A percentile compares a stretch with the other conserved stretches of the same genome.
Conservation (phyloP, 2,113 vertebrate species). For the Phalacrocorax pelagicus region DNA sequence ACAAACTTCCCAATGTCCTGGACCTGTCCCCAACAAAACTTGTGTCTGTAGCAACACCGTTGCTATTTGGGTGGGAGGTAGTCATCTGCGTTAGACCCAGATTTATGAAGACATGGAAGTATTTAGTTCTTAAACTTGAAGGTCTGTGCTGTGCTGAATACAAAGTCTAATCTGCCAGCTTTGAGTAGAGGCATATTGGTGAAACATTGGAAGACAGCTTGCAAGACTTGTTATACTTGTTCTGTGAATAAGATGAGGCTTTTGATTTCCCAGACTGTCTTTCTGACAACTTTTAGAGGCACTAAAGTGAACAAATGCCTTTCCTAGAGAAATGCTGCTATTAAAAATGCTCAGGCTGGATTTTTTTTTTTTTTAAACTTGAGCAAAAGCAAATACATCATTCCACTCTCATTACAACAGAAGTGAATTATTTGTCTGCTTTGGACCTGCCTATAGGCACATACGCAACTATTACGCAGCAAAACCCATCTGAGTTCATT, state of each 20-base stretch:
- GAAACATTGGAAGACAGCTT: slow-evolving; percentile 2
- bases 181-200: background rate
- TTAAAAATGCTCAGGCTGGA: background rate
- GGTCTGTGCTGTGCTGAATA: background rate
- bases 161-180: background rate
- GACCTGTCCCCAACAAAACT: background rate
- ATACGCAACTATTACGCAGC: background rate
- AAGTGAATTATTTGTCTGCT: background rate
- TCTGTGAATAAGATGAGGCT: background rate
- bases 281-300: background rate
- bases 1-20: background rate
- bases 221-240: slow-evolving; percentile 45
- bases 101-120: background rate
- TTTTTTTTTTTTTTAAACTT: background rate
- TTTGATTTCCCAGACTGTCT: slow-evolving; percentile 3
- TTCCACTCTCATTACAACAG: background rate
- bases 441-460: background rate
- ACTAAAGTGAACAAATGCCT: slow-evolving; percentile 40
- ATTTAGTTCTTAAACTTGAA: background rate
- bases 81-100: background rate
- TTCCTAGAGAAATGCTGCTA: slow-evolving; percentile 24
- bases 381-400: background rate
- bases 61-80: background rate
- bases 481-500: background rate
- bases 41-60: background rate